Conservation (phyloP, 35 echinoderm and acorn worm genomes). For the Lytechinus variegatus region DNA sequence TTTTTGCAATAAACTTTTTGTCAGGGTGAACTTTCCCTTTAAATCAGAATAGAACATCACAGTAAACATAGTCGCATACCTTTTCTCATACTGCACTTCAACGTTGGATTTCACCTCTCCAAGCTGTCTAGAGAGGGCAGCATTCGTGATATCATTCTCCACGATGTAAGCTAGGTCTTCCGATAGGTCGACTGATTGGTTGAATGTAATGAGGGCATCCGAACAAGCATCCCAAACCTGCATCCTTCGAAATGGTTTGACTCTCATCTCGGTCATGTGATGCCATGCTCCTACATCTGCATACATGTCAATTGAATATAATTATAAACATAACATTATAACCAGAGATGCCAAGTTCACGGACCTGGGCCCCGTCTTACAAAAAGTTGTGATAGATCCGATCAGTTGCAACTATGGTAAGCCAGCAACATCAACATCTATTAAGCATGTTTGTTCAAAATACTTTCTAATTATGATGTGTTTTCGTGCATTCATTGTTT, state of each 20-base stretch:
- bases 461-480: too few species aligned
- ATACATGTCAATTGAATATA: background rate
- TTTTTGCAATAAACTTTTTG: too few species aligned
- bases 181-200: constrained; percentile 66
- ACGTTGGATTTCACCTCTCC: constrained; percentile 64
- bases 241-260: constrained; percentile 82
- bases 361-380: too few species aligned
- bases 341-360: too few species aligned
- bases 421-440: too few species aligned
- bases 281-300: constrained; percentile 90
- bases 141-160: constrained; percentile 88
- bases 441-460: too few species aligned
- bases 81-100: constrained; percentile 71
- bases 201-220: constrained; percentile 91
- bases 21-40: too few species aligned
- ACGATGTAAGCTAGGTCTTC: constrained; percentile 86
- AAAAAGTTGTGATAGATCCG: too few species aligned
- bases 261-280: constrained; percentile 69
- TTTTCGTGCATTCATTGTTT: too few species aligned
- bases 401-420: too few species aligned
- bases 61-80: background rate
- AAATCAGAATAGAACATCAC: too few species aligned
- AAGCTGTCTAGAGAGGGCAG: constrained; percentile 68
- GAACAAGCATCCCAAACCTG: constrained; percentile 99
- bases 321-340: too few species aligned